Conservation (phyloP, 1,140 invertebrate genomes). For the Thereuonema tuberculata region DNA sequence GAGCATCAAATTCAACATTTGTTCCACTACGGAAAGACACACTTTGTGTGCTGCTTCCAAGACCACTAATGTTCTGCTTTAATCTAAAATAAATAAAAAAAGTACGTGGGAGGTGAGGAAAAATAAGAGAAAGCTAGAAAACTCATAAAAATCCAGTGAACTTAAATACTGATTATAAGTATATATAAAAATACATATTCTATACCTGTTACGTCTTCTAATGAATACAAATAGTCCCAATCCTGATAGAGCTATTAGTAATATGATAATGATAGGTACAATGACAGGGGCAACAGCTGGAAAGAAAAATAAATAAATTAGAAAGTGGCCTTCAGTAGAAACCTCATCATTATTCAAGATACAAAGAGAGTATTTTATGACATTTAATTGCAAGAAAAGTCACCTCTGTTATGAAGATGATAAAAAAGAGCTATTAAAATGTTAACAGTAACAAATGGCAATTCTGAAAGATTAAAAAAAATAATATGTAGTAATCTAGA, state of each 20-base stretch:
- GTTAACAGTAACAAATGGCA: neutral
- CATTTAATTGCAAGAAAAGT: neutral
- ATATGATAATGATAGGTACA: constrained; percentile 61
- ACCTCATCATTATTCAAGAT: too few species aligned
- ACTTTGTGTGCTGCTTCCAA: constrained; percentile 54
- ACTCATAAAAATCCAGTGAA: neutral
- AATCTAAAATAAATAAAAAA: neutral
- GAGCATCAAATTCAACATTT: constrained; percentile 68
- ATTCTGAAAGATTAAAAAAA: neutral
- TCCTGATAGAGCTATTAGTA: constrained; percentile 52
- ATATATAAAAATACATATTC: neutral
- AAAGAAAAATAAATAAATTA: constrained; percentile 5
- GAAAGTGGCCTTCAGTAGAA: too few species aligned
- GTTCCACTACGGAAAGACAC: constrained; percentile 92
- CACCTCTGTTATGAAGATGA: neutral
- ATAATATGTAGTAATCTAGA: neutral
- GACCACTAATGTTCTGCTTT: neutral
- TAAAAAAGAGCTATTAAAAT: neutral
- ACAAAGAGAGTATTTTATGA: neutral
- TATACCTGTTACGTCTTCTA: constrained; percentile 40
- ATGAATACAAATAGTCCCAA: constrained; percentile 63
- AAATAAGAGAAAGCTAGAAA: neutral
- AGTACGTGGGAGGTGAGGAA: neutral
- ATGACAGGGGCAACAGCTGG: constrained; percentile 50
- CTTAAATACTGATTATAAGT: neutral